A percentile compares a stretch with the other conserved stretches of the same genome.
phyloP scores from a whole-genome alignment of 2,888 invertebrate species.

The Brenthis ino region DNA sequence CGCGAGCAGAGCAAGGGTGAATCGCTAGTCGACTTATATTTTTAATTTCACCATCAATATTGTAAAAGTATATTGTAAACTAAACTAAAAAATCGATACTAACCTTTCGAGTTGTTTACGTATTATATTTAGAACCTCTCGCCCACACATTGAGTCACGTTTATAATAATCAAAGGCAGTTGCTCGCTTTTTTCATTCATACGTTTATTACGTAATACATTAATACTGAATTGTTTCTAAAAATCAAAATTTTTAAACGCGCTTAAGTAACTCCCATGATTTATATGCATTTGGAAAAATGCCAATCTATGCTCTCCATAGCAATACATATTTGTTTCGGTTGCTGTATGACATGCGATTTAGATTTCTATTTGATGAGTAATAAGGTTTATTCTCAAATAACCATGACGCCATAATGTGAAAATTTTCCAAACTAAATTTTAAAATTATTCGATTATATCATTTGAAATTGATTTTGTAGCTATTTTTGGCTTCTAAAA shows the following conservation, averaged over 20 bases:
- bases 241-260: slow-evolving; percentile 34
- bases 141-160: slow-evolving; percentile 30
- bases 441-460: background rate
- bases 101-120: slow-evolving; percentile 22
- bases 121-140: slow-evolving; percentile 26
- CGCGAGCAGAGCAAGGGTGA: no score
- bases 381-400: slow-evolving; percentile 9
- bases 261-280: slow-evolving; percentile 40
- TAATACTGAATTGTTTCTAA: slow-evolving; percentile 34
- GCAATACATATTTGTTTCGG: slow-evolving; percentile 13
- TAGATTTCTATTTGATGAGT: slow-evolving; percentile 2
- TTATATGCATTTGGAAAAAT: slow-evolving; percentile 42
- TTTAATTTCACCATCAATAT: background rate
- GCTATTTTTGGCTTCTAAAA: background rate
- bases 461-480: background rate
- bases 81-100: background rate
- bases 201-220: slow-evolving; percentile 32
- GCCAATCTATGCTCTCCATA: slow-evolving; percentile 41
- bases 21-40: no score
- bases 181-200: slow-evolving; percentile 36
- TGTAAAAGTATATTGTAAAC: background rate
- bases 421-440: slow-evolving; percentile 2
- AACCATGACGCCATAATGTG: background rate
- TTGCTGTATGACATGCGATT: slow-evolving; percentile 13
- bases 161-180: slow-evolving; percentile 29